Evolutionary conservation across 2,797 vertebrate species (phyloP).

Genomic region (Zonotrichia albicollis): DNA sequence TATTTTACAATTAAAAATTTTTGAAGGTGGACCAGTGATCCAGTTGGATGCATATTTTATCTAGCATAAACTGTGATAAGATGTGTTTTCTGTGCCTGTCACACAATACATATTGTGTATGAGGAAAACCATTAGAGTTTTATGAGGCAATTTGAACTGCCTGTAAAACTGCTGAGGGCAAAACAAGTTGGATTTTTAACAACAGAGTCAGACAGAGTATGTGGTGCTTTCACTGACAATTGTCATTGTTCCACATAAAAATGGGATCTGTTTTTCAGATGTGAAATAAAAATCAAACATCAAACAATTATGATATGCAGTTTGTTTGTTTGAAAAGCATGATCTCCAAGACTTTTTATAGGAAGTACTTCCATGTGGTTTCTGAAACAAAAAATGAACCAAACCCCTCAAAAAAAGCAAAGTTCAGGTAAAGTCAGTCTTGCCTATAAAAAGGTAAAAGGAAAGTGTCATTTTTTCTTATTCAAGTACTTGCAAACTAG

Average conservation of each 20-base stretch:
- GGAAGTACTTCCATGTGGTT: not conserved
- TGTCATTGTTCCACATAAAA: not conserved
- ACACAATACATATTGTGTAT: not conserved
- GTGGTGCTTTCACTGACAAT: not conserved
- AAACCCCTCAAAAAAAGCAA: not conserved
- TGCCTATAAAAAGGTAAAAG: not conserved
- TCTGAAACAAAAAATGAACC: not conserved
- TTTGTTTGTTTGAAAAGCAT: not conserved
- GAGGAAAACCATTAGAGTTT: constrained; percentile 13
- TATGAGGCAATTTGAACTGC: constrained; percentile 17
- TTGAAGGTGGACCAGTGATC: not conserved
- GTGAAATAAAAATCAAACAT: not conserved
- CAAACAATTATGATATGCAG: not conserved
- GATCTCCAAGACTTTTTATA: not conserved
- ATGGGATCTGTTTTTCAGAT: not conserved
- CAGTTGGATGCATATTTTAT: not conserved
- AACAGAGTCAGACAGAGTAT: not conserved
- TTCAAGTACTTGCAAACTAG: not conserved
- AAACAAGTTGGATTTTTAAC: constrained; percentile 8
- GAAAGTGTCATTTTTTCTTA: not conserved
- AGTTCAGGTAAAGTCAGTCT: not conserved
- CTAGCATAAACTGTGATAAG: not conserved
- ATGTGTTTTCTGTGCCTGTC: not conserved
- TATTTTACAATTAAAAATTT: not conserved
- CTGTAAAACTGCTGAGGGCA: not conserved